These are phyloP conservation scores for Mustelus asterias DNA, from an alignment of 2,113 vertebrate species.

Conservation along the genomic window DNA sequence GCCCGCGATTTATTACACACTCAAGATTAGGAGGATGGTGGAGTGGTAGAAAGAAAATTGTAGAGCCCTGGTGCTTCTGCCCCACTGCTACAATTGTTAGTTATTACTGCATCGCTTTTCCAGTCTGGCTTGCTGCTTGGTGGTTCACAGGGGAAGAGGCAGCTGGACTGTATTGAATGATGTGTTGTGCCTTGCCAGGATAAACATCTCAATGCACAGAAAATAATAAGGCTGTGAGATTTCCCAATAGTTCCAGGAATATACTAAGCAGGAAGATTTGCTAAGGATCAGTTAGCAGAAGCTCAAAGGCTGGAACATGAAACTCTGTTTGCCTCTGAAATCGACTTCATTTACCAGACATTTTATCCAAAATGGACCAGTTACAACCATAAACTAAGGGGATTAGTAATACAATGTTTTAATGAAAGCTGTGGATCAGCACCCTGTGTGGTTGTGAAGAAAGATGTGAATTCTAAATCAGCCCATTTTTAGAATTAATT, in stretches of 20 bases:
- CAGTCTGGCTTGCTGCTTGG: background rate
- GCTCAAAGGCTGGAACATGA: constrained; percentile 40
- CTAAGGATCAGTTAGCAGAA: constrained; percentile 41
- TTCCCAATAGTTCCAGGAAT: background rate
- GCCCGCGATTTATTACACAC: no score
- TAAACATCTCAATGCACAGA: background rate
- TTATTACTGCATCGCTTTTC: background rate
- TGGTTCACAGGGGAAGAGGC: background rate
- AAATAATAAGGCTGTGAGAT: background rate
- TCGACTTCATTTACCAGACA: constrained; percentile 40
- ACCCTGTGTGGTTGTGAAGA: constrained; percentile 46
- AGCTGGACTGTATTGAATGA: background rate
- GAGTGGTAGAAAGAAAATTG: background rate
- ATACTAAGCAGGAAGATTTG: constrained; percentile 37
- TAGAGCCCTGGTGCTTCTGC: background rate
- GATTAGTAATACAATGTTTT: constrained; percentile 48
- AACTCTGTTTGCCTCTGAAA: constrained; percentile 44
- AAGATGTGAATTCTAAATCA: constrained; percentile 45
- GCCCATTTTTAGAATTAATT: constrained; percentile 45
- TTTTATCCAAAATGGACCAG: constrained; percentile 46
- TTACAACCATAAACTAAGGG: constrained; percentile 48
- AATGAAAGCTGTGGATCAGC: constrained; percentile 48
- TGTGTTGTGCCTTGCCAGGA: background rate
- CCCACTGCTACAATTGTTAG: background rate
- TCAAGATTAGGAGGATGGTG: background rate